A percentile compares a stretch with the other conserved stretches of the same genome.
Evolutionary conservation across 2,888 invertebrate genomes (phyloP).

Genomic region (Cheilosia grossa): DNA sequence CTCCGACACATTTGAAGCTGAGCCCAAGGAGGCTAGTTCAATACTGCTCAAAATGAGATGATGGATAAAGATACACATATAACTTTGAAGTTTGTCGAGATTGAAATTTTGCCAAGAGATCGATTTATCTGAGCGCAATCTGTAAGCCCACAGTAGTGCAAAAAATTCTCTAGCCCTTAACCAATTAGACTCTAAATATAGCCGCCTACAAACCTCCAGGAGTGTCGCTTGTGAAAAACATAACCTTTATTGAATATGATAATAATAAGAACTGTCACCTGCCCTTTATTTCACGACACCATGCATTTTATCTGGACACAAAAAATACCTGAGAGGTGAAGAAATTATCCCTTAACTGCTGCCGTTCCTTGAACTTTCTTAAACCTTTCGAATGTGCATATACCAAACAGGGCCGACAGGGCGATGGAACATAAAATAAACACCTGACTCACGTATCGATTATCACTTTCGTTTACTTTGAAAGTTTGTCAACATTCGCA

Average conservation of each 20-base stretch:
- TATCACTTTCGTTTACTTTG: slow-evolving; percentile 11
- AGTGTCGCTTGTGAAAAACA: not conserved
- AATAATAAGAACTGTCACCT: not conserved
- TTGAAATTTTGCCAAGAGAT: no score
- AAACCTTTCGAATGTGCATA: not conserved
- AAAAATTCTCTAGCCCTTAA: no score
- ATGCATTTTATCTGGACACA: not conserved
- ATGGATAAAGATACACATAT: no score
- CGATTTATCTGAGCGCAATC: no score
- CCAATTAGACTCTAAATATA: no score
- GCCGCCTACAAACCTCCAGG: no score
- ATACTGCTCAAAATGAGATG: no score
- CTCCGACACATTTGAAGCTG: no score
- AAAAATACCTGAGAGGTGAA: not conserved
- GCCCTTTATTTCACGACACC: not conserved
- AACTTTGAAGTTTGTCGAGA: no score
- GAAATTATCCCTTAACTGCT: not conserved
- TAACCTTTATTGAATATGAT: not conserved
- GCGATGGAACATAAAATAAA: not conserved
- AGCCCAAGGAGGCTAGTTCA: no score
- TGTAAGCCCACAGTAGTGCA: no score
- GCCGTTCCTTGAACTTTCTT: not conserved
- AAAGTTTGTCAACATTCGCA: slow-evolving; percentile 51
- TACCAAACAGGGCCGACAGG: not conserved
- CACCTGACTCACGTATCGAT: slow-evolving; percentile 49